phyloP scores from a whole-genome alignment of 1,140 invertebrate genomes.

The Elymnias hypermnestra region DNA sequence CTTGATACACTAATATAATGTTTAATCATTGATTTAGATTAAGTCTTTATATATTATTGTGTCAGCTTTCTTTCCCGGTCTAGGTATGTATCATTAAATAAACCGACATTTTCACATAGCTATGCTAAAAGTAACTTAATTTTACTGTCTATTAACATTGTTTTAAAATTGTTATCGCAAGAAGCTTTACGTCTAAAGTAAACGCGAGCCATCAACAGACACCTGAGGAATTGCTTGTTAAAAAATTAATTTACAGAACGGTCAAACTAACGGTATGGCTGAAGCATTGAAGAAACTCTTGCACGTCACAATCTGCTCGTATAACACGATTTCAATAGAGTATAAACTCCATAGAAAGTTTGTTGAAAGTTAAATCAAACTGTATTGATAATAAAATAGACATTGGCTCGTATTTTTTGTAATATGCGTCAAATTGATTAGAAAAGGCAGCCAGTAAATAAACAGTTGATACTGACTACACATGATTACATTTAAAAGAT shows the following conservation, averaged over 20 bases:
- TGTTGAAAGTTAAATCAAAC: constrained; percentile 14
- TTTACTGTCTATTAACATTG: not conserved
- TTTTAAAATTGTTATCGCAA: not conserved
- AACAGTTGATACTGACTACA: constrained; percentile 69
- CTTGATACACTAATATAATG: no score
- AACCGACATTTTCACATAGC: not conserved
- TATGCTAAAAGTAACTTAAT: not conserved
- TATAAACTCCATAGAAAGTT: not conserved
- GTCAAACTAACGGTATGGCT: constrained; percentile 57
- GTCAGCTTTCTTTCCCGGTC: not conserved
- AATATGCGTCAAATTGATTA: constrained; percentile 28
- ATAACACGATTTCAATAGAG: constrained; percentile 7
- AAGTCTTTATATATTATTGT: no score
- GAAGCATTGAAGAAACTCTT: constrained; percentile 46
- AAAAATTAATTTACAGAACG: constrained; percentile 65
- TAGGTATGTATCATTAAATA: not conserved
- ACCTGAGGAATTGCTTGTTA: constrained; percentile 26
- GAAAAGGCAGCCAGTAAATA: constrained; percentile 53
- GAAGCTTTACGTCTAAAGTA: not conserved
- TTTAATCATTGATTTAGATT: no score
- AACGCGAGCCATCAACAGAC: not conserved
- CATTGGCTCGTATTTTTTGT: constrained; percentile 19
- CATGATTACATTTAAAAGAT: constrained; percentile 61
- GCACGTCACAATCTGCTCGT: constrained; percentile 35
- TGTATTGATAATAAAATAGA: constrained; percentile 22